phyloP scores from a whole-genome alignment of 2,797 vertebrate species.

The Macropodus opercularis region DNA sequence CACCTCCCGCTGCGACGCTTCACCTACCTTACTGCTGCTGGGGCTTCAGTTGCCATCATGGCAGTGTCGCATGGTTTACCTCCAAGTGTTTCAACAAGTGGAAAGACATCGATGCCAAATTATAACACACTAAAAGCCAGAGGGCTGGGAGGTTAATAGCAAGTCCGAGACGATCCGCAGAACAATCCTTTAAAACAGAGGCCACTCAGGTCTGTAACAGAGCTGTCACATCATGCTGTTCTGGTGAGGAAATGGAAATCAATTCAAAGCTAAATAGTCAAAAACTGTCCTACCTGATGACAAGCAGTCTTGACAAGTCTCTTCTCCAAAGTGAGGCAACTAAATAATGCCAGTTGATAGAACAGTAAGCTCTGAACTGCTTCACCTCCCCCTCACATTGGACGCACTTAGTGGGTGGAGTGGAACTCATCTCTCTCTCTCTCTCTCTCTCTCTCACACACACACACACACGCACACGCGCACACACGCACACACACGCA shows the following conservation, averaged over 20 bases:
- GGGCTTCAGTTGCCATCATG: background rate
- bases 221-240: background rate
- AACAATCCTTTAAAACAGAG: background rate
- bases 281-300: slow-evolving; percentile 64
- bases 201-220: background rate
- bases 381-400: slow-evolving; percentile 78
- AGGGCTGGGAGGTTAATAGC: slow-evolving; percentile 24
- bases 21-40: background rate
- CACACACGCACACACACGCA: slow-evolving; percentile 2
- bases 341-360: slow-evolving; percentile 64
- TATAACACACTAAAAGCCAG: background rate
- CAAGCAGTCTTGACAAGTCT: slow-evolving; percentile 46
- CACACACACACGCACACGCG: background rate
- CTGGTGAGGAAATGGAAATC: background rate
- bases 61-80: background rate
- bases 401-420: slow-evolving; percentile 78
- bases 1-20: slow-evolving; percentile 24
- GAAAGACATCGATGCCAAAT: slow-evolving; percentile 34
- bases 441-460: slow-evolving; percentile 11
- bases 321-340: slow-evolving; percentile 52
- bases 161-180: slow-evolving; percentile 2
- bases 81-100: slow-evolving; percentile 25
- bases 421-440: slow-evolving; percentile 65
- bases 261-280: slow-evolving; percentile 9
- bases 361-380: slow-evolving; percentile 65